Evolutionary conservation across 2,797 vertebrate genomes (phyloP).

Genomic region (Diceros bicornis): DNA sequence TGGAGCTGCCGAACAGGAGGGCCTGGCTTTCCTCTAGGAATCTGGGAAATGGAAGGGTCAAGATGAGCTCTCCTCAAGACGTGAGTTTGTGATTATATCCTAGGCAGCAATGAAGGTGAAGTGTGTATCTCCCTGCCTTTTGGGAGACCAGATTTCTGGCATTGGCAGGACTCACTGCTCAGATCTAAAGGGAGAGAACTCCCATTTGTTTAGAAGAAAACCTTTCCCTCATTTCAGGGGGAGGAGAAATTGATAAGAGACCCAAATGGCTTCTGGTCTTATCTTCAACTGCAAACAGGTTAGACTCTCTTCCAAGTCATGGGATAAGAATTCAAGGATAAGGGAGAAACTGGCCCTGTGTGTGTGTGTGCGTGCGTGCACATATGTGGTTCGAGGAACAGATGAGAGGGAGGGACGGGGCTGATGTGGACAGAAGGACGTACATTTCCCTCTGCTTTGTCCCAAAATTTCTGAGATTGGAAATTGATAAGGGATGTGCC

Average conservation of each 20-base stretch:
- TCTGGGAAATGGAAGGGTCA: neutral
- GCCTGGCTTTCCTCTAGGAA: neutral
- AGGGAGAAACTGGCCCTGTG: neutral
- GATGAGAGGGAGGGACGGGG: neutral
- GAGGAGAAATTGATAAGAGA: constrained; percentile 37
- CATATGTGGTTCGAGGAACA: neutral
- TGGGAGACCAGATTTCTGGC: neutral
- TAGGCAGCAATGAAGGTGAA: neutral
- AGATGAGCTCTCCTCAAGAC: neutral
- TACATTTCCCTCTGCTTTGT: neutral
- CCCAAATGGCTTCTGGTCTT: neutral
- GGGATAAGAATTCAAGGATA: neutral
- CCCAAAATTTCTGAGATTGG: neutral
- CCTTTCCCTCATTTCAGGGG: constrained; percentile 30
- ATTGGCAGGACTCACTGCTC: neutral
- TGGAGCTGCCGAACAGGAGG: neutral
- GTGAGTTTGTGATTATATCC: neutral
- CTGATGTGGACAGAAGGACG: no score
- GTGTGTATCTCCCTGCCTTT: rapidly evolving
- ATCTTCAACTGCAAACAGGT: constrained; percentile 57
- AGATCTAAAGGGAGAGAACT: neutral
- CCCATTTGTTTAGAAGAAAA: constrained; percentile 27
- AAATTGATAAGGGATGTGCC: neutral
- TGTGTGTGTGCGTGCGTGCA: neutral
- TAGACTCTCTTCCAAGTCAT: neutral